Conservation (phyloP, 2,113 vertebrate genomes). For the Tamias sibiricus region DNA sequence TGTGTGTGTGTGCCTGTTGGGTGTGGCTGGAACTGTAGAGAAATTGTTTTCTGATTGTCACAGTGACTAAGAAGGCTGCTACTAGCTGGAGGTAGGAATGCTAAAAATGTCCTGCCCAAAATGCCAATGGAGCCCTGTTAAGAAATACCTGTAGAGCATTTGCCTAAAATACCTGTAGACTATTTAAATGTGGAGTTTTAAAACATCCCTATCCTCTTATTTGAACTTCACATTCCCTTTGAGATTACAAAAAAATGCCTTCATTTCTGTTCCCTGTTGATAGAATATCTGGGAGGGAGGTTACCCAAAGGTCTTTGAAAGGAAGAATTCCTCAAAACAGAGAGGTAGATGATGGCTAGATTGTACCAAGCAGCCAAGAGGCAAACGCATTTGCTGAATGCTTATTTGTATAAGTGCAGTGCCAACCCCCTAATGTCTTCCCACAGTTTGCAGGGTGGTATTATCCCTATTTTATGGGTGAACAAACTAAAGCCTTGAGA, state of each 20-base stretch:
- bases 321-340: background rate
- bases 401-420: background rate
- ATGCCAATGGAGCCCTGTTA: background rate
- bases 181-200: background rate
- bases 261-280: background rate
- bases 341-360: background rate
- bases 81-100: background rate
- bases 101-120: background rate
- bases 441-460: background rate
- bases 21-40: background rate
- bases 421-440: background rate
- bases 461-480: slow-evolving; percentile 33
- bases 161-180: background rate
- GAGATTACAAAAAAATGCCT: background rate
- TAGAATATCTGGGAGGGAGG: background rate
- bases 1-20: background rate
- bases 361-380: background rate
- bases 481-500: background rate
- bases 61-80: background rate
- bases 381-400: background rate
- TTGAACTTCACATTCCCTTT: background rate
- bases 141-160: background rate
- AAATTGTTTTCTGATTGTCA: background rate
- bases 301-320: background rate
- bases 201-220: background rate